These are phyloP conservation scores for Corvus cornix DNA, from an alignment of 2,113 vertebrate genomes.

Conservation along the genomic window DNA sequence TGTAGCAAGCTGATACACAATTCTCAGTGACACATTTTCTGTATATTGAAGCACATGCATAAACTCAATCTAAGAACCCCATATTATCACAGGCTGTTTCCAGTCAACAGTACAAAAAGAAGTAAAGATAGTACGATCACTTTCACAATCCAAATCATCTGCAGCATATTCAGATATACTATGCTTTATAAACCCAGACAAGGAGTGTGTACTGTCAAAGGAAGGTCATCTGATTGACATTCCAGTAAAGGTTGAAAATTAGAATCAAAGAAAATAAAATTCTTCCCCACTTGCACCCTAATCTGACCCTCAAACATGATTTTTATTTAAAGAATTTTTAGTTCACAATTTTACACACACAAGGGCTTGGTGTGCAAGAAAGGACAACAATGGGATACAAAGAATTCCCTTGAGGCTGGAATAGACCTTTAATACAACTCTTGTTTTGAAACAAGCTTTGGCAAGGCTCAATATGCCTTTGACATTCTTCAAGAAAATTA, in stretches of 20 bases:
- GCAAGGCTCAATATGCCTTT: not conserved
- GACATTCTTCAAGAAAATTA: not conserved
- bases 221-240: slow-evolving; percentile 55
- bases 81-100: not conserved
- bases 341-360: not conserved
- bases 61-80: not conserved
- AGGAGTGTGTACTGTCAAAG: slow-evolving; percentile 1
- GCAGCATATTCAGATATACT: slow-evolving; percentile 33
- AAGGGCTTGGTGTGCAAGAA: not conserved
- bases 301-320: not conserved
- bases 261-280: slow-evolving; percentile 40
- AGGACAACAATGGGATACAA: not conserved
- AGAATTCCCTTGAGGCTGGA: not conserved
- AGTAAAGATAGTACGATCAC: not conserved
- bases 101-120: slow-evolving; percentile 25
- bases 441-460: not conserved
- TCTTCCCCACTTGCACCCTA: not conserved
- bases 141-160: slow-evolving; percentile 41
- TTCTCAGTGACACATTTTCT: not conserved
- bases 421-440: not conserved
- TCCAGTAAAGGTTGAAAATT: slow-evolving; percentile 52
- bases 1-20: not conserved
- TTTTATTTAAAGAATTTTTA: not conserved
- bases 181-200: slow-evolving; percentile 6
- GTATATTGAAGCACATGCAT: not conserved